These are phyloP conservation scores for Acrocera orbiculus DNA, from an alignment of 2,888 invertebrate species.

Conservation along the genomic window DNA sequence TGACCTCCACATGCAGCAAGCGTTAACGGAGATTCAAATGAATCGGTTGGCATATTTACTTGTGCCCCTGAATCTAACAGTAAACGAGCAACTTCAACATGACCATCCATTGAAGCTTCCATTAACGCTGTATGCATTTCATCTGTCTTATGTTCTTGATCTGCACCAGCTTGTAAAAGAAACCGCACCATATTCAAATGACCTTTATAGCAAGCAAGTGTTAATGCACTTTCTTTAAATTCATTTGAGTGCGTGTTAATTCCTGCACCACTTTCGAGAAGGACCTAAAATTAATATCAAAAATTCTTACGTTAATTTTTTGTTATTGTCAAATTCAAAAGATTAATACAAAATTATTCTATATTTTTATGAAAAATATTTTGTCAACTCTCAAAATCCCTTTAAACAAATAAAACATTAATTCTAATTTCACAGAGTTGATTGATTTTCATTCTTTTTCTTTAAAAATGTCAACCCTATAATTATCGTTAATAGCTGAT, in stretches of 20 bases:
- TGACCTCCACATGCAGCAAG: slow-evolving; percentile 98
- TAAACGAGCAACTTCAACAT: slow-evolving; percentile 90
- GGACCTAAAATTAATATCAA: slow-evolving; percentile 35
- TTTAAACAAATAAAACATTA: no score
- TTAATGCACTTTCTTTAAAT: slow-evolving; percentile 96
- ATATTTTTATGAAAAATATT: background rate
- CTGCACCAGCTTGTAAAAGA: slow-evolving; percentile 87
- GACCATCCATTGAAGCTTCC: slow-evolving; percentile 99
- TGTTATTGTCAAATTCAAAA: slow-evolving; percentile 1
- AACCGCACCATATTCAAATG: slow-evolving; percentile 96
- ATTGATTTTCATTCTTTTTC: no score
- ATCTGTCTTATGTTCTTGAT: slow-evolving; percentile 96
- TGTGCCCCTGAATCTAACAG: slow-evolving; percentile 94
- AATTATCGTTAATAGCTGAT: no score
- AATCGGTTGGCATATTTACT: slow-evolving; percentile 96
- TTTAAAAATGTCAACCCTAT: no score
- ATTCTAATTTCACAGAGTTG: no score
- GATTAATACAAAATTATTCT: background rate
- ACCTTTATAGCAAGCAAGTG: slow-evolving; percentile 86
- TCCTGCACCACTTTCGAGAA: slow-evolving; percentile 85
- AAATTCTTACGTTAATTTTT: no score
- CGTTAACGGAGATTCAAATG: slow-evolving; percentile 96
- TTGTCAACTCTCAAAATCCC: background rate
- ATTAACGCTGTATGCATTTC: slow-evolving; percentile 99
- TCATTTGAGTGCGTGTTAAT: slow-evolving; percentile 98